phyloP scores from a whole-genome alignment of 2,113 vertebrate species.

The Sphaerodactylus townsendi region DNA sequence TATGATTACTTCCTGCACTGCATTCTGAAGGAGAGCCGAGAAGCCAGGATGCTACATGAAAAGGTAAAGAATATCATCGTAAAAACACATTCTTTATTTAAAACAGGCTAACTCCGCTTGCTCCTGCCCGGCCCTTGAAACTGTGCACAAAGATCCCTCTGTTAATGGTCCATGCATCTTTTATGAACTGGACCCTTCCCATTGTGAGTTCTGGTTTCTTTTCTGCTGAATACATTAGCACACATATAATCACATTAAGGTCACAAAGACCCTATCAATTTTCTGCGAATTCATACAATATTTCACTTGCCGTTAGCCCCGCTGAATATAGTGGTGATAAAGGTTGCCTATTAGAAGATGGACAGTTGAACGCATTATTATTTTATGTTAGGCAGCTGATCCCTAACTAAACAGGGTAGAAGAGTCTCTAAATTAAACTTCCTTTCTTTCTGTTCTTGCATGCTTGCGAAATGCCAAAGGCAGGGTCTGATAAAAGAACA shows the following conservation, averaged over 20 bases:
- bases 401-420: slow-evolving; percentile 64
- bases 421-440: slow-evolving; percentile 73
- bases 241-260: slow-evolving; percentile 73
- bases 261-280: slow-evolving; percentile 61
- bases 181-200: slow-evolving; percentile 65
- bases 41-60: background rate
- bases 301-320: slow-evolving; percentile 60
- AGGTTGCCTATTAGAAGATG: slow-evolving; percentile 70
- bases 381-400: slow-evolving; percentile 73
- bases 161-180: slow-evolving; percentile 69
- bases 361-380: slow-evolving; percentile 74
- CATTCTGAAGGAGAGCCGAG: background rate
- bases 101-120: slow-evolving; percentile 51
- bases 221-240: slow-evolving; percentile 65
- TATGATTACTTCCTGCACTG: slow-evolving; percentile 11
- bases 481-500: slow-evolving; percentile 38
- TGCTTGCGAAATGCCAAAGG: slow-evolving; percentile 70
- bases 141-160: slow-evolving; percentile 47
- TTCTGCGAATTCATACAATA: slow-evolving; percentile 58
- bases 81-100: slow-evolving; percentile 48
- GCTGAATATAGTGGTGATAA: slow-evolving; percentile 61
- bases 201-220: slow-evolving; percentile 60
- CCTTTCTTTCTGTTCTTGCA: slow-evolving; percentile 61
- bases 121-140: slow-evolving; percentile 13
- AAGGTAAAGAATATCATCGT: slow-evolving; percentile 41